Percentiles rank a stretch among this genome's conserved stretches.
These are phyloP conservation scores for Brienomyrus longianalis DNA, from an alignment of 2,113 vertebrate species.

Conservation along the genomic window DNA sequence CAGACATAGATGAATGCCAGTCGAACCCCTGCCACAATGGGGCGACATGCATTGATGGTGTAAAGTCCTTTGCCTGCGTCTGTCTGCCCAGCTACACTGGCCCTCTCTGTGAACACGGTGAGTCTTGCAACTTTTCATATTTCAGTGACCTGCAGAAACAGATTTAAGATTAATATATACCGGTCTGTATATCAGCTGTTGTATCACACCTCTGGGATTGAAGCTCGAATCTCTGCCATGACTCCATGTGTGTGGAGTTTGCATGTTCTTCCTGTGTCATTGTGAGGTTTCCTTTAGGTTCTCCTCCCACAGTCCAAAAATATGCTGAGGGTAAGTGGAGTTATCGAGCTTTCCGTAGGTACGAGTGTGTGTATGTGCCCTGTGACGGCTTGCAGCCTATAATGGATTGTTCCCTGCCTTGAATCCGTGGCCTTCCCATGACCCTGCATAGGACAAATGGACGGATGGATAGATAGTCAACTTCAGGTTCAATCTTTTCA, in stretches of 20 bases:
- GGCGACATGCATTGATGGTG: conserved; percentile 79
- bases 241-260: background rate
- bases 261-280: background rate
- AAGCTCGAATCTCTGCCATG: background rate
- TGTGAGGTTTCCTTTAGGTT: background rate
- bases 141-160: background rate
- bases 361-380: background rate
- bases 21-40: conserved; percentile 88
- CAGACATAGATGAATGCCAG: conserved; percentile 88
- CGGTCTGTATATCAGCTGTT: background rate
- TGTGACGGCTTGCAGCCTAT: background rate
- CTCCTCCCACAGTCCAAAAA: background rate
- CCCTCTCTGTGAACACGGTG: conserved; percentile 83
- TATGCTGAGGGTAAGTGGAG: background rate
- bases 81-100: conserved; percentile 89
- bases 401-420: background rate
- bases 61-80: conserved; percentile 74
- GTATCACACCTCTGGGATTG: background rate
- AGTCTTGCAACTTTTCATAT: conserved; percentile 21
- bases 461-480: background rate
- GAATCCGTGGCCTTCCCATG: background rate
- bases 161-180: background rate
- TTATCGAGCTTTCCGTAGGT: background rate
- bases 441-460: background rate
- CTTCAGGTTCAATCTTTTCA: background rate